Evolutionary conservation across 30 jellyfish, hydroid and myxozoan species (phyloP), one percentile per base, ranked within the genome.

Genomic region (Turritopsis rubra): DNA sequence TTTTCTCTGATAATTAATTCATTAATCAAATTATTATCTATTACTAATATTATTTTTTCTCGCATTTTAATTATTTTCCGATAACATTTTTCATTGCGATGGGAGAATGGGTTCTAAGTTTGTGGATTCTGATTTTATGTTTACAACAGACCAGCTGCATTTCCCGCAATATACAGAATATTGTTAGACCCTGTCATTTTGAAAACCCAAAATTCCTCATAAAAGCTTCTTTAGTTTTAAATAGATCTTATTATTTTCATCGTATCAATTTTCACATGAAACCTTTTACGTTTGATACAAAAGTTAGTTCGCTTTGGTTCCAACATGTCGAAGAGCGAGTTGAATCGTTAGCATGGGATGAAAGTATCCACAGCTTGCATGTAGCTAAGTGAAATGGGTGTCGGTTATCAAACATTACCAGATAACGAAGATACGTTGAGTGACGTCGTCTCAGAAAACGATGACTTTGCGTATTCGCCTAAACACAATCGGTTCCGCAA

Each of bases 381-480:
- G 60, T 13, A 3, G 60, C 5, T 41, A 41, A 41, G 60, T 13
- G 60, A 41, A 41, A 68, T 68, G 77, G 77, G 77, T 68, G 30
- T 68, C 77, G 77, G 30, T 27, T 68, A 68, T 22, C 28, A 68
- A 8, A 68, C 31, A 1, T 19, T 68, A 68, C 31, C 30, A n/a
- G 77, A 27, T 22, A 27, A 68, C 4, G 83, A 75, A 29, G 83
- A 75, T 28, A 65, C 27, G 41, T 30, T 22, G 16, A 31, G 27
- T 28, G 83, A 75, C 27, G 65, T 75, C 19, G 22, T 26, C 66
- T 26, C 66, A 21, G 83, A 75, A 31, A 25, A 23, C 22, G 83
- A 75, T 52, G 60, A 75, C 22, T 74, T 74, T 8, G 18, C 83
- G 28, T 16, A 16, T 26, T 75, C 83, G 22, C 83, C 83, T 0